These are phyloP conservation scores for Gadus chalcogrammus DNA, from an alignment of 2,113 vertebrate species.

Conservation along the genomic window DNA sequence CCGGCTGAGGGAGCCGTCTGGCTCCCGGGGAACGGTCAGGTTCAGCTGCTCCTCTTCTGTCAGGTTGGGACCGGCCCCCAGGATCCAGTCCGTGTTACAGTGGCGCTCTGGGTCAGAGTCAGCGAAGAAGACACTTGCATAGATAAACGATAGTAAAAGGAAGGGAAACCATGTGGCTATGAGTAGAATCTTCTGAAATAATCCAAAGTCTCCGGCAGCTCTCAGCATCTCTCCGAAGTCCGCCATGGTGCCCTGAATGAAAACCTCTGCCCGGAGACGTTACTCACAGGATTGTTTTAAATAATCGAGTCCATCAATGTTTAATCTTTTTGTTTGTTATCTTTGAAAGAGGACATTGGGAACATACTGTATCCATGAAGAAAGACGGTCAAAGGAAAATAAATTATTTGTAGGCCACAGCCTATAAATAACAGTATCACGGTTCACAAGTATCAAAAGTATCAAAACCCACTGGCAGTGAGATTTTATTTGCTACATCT, in stretches of 20 bases:
- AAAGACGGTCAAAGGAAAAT: no score
- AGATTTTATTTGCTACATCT: no score
- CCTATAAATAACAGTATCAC: no score
- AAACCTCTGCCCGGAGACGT: background rate
- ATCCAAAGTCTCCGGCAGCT: conserved; percentile 74
- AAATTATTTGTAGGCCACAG: no score
- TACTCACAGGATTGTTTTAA: background rate
- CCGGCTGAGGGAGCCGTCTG: no score
- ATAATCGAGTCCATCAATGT: conserved; percentile 48
- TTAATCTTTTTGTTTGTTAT: conserved; percentile 33
- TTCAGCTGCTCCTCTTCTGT: no score
- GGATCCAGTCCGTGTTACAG: conserved; percentile 76
- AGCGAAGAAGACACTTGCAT: conserved; percentile 77
- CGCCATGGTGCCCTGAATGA: conserved; percentile 48
- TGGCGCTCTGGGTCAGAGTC: conserved; percentile 56
- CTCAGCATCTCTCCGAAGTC: conserved; percentile 73
- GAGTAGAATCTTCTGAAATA: conserved; percentile 75
- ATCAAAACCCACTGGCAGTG: no score
- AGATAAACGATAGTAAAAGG: conserved; percentile 62
- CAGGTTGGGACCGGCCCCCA: no score
- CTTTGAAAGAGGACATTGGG: no score
- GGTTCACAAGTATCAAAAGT: no score
- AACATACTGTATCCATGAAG: no score
- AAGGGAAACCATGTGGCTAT: conserved; percentile 64
- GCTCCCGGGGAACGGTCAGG: no score